These are phyloP conservation scores for Trematocara stigmaticum DNA, from an alignment of 2,113 vertebrate genomes.

Conservation along the genomic window DNA sequence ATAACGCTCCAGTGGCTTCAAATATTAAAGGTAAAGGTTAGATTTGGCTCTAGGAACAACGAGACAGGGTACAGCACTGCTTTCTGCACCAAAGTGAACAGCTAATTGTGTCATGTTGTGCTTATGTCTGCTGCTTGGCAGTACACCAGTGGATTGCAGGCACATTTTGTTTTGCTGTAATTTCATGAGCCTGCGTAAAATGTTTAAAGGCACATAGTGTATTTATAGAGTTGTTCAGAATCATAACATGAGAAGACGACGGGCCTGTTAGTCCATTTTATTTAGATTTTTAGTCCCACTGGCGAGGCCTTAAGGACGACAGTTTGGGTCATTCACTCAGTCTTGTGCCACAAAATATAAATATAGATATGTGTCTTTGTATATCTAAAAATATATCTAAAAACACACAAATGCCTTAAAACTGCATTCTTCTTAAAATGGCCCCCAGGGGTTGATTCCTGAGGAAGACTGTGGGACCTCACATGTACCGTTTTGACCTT, in stretches of 20 bases:
- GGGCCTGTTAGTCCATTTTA: background rate
- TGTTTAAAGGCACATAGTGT: background rate
- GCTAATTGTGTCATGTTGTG: background rate
- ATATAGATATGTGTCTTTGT: background rate
- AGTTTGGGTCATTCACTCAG: background rate
- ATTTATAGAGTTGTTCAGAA: background rate
- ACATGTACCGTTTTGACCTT: background rate
- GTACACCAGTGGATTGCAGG: background rate
- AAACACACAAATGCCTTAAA: background rate
- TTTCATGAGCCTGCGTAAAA: background rate
- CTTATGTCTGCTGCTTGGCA: constrained; percentile 5
- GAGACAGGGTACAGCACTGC: background rate
- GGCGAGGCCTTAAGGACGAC: accelerated
- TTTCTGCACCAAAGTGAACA: background rate
- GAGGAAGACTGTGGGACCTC: background rate
- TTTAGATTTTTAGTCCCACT: background rate
- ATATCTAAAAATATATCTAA: background rate
- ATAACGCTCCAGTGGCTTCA: accelerated
- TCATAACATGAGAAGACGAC: background rate
- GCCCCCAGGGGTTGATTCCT: background rate
- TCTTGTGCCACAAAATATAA: background rate
- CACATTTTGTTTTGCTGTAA: background rate
- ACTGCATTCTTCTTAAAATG: accelerated
- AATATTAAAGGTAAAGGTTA: background rate
- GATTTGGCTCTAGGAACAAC: background rate